Conservation (phyloP, 2,888 invertebrate species). For the Oxystoma pomonae region DNA sequence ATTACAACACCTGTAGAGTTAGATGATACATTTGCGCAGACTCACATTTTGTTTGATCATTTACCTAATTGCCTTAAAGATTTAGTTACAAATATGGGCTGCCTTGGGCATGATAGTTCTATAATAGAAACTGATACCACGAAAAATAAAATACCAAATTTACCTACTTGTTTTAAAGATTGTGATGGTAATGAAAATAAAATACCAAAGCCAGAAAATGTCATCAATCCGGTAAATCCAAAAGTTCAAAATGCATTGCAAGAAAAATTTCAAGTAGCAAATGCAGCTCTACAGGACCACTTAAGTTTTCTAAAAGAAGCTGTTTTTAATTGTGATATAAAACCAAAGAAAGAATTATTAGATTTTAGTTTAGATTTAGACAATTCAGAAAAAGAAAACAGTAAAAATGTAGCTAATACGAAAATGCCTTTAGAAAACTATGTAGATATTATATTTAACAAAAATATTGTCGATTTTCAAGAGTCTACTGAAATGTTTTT, state of each 20-base stretch:
- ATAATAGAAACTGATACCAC: too few relatives aligned
- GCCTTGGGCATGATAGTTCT: too few relatives aligned
- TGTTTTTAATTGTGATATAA: not conserved
- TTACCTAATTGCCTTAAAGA: slow-evolving; percentile 13
- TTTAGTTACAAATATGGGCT: slow-evolving; percentile 4
- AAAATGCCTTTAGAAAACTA: not conserved
- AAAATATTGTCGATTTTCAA: not conserved
- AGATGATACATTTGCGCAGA: not conserved
- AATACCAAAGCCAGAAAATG: not conserved
- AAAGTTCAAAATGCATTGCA: not conserved
- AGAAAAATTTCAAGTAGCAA: not conserved
- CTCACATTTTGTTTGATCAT: not conserved
- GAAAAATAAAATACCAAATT: too few relatives aligned
- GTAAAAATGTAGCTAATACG: not conserved
- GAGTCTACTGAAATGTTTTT: too few relatives aligned
- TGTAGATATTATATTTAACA: not conserved
- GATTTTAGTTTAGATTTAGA: not conserved
- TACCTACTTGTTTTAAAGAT: too few relatives aligned
- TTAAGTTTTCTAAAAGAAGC: not conserved
- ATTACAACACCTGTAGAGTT: not conserved
- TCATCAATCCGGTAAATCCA: not conserved
- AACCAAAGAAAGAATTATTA: not conserved
- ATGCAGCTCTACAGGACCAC: not conserved
- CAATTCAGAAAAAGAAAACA: not conserved
- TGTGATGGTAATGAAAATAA: not conserved